Conservation (phyloP, 2,888 invertebrate species). For the Corbicula japonica region DNA sequence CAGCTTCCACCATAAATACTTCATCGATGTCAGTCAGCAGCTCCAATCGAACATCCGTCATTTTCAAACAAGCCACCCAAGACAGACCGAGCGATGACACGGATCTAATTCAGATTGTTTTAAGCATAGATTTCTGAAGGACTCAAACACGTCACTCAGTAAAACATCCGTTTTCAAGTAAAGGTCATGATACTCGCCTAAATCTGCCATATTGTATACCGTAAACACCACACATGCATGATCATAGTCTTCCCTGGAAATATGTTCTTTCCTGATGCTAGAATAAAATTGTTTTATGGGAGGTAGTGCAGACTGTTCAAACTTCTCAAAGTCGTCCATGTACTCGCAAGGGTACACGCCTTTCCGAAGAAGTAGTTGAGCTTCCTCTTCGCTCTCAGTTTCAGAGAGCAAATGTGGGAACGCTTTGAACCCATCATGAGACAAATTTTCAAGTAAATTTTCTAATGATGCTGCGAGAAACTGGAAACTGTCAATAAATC, state of each 20-base stretch:
- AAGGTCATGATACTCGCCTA: not conserved
- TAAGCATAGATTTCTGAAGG: too few species aligned
- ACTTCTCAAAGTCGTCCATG: conserved; percentile 1
- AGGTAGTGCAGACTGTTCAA: not conserved
- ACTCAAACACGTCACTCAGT: not conserved
- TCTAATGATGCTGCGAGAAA: conserved; percentile 28
- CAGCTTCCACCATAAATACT: too few species aligned
- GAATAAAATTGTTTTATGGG: not conserved
- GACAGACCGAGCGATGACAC: too few species aligned
- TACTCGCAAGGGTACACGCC: too few species aligned
- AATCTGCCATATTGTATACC: not conserved
- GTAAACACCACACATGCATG: not conserved
- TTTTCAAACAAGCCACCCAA: too few species aligned
- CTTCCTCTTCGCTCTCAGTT: not conserved
- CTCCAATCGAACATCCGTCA: too few species aligned
- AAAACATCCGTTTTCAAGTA: not conserved
- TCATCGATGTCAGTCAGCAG: too few species aligned
- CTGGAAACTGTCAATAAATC: conserved; percentile 62
- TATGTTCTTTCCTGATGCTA: not conserved
- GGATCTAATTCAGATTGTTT: too few species aligned
- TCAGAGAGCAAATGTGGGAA: conserved; percentile 1
- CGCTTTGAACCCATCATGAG: conserved; percentile 5
- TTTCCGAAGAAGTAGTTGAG: not conserved
- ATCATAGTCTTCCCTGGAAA: conserved; percentile 3
- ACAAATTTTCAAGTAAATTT: not conserved